phyloP scores from a whole-genome alignment of 2,888 invertebrate genomes.

The Limnephilus lunatus region DNA sequence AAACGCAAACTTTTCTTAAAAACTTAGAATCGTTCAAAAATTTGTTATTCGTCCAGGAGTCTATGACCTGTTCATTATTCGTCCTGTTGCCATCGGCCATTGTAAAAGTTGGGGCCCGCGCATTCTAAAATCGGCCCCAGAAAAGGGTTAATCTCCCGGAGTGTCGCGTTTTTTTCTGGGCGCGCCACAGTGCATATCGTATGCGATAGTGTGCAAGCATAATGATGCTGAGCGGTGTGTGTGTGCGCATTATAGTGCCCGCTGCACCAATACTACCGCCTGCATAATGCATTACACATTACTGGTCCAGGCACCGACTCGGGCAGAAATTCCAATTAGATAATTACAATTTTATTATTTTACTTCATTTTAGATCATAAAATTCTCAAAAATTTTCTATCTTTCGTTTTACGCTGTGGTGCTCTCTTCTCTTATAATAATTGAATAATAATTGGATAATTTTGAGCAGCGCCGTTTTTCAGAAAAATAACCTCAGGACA shows the following conservation, averaged over 20 bases:
- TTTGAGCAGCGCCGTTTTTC: too few species aligned
- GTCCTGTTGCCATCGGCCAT: neutral
- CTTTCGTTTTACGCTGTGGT: too few species aligned
- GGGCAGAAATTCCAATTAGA: neutral
- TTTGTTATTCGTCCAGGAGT: neutral
- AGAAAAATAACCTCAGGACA: too few species aligned
- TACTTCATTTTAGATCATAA: too few species aligned
- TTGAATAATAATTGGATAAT: too few species aligned
- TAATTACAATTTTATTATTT: neutral
- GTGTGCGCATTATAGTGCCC: neutral
- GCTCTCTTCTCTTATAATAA: too few species aligned
- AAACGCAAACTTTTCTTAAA: neutral
- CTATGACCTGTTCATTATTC: neutral
- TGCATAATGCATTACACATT: slow-evolving; percentile 23
- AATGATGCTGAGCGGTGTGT: neutral
- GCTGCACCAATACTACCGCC: slow-evolving; percentile 1
- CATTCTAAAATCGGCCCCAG: slow-evolving; percentile 33
- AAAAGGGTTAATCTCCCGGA: slow-evolving; percentile 46
- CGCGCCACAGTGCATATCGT: slow-evolving; percentile 24
- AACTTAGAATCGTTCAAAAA: neutral
- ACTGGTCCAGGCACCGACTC: neutral
- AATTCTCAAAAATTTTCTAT: too few species aligned
- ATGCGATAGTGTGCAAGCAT: neutral
- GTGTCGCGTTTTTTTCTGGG: slow-evolving; percentile 44
- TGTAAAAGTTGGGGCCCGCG: neutral